Evolutionary conservation across 23 tunicate species (phyloP), one percentile per base, ranked within the genome.

Genomic region (Halocynthia roretzi): DNA sequence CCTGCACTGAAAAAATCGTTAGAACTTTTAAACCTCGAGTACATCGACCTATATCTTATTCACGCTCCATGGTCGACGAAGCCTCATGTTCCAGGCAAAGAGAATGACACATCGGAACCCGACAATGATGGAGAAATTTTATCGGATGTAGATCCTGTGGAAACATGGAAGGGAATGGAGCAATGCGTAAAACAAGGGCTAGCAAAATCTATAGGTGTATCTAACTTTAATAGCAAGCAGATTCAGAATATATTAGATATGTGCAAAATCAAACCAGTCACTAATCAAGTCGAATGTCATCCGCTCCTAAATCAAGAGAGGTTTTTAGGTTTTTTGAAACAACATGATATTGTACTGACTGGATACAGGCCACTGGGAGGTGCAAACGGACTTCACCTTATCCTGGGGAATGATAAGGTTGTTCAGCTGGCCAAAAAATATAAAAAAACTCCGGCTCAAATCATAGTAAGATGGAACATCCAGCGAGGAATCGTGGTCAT

Each of bases 111-210:
- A 6, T 60, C 72, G 54, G 77, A 81, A 72, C n/a, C 18, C 8
- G 89, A 81, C n/a, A 52, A 71, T 23, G 67, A 91, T 82, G 90
- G 90, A 10, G 85, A 77, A 40, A 57, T 84, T 23, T 73, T 84
- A 31, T 86, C 81, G 40, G 96, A 88, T 61, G 61, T 88, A 0
- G 77, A 95, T 77, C 84, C 87, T 73, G 60, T 67, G 19, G 87
- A 80, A 17, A 88, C 87, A 31, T 95, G 99, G 99, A 77, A 77
- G 61, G 99, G 78, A 81, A 95, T 95, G 99, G 99, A 95, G 78
- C 61, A 77, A 62, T 95, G 99, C 78, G 91, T 85, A 0, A 88
- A 85, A 40, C 75, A 81, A 10, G 91, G 91, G 6, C 80, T 95
- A 5, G 80, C 93, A 10, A 71, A 70, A 44, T 80, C 82, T 21